Conservation (phyloP, 92 coral and sea anemone species). For the Paramuricea clavata region DNA sequence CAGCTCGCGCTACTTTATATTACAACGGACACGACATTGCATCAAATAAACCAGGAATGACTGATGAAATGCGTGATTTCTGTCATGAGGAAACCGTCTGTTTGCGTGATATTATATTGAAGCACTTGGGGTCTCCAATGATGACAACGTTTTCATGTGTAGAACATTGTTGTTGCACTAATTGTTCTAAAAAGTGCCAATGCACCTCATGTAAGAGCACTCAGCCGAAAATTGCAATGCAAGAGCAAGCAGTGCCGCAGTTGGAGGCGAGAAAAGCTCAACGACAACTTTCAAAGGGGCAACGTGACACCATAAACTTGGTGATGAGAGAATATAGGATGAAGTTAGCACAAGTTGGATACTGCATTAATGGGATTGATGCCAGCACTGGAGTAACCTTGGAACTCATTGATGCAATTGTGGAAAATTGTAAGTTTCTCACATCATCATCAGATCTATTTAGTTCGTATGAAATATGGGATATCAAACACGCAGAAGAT, state of each 20-base stretch:
- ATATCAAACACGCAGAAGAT: constrained; percentile 3
- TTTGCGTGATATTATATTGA: not conserved
- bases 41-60: not conserved
- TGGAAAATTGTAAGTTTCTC: constrained; percentile 5
- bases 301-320: not conserved
- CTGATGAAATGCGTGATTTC: not conserved
- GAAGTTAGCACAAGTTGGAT: not conserved
- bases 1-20: not conserved
- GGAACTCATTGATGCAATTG: constrained; percentile 7
- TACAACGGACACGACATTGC: constrained; percentile 21
- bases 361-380: constrained; percentile 31
- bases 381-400: constrained; percentile 19
- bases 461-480: constrained; percentile 15
- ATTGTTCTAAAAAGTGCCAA: constrained; percentile 1
- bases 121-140: not conserved
- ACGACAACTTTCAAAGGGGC: not conserved
- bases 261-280: not conserved
- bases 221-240: not conserved
- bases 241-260: not conserved
- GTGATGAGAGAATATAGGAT: not conserved
- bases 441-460: not conserved
- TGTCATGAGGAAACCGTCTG: not conserved
- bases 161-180: constrained; percentile 2
- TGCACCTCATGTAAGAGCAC: not conserved
- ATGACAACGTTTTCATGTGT: not conserved